Base-by-base conservation (phyloP, 2,113 vertebrate species). In the Empidonax traillii region DNA sequence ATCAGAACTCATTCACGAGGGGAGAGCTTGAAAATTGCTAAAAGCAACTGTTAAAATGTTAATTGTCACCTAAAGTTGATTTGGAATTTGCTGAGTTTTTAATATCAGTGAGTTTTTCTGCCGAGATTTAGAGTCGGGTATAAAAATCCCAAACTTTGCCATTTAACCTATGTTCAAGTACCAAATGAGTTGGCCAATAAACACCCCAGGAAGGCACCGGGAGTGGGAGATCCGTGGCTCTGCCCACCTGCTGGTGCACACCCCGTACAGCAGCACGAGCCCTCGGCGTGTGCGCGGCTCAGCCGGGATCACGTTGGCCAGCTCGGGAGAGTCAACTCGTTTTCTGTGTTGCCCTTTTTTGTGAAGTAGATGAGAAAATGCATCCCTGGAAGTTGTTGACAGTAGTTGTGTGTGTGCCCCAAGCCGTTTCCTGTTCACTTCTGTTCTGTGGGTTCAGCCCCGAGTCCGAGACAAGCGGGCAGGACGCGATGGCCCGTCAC, bases 21-120 rank as follows among this genome's bases (percentile, higher is more conserved):
- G 93, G 84, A 96, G 96, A 97, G 95, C 88, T 94, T 75, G 90
- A 93, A 91, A 95, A 94, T 93, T 92, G 94, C 79, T 96, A 92
- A 94, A 95, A 97, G 93, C 95, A 96, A 94, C 96, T 24, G 89
- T 96, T 97, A 94, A 97, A 92, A 96, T 87, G 62, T 97, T 98
- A 96, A 96, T 95, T 97, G 84, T 98, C 94, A 96, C 95, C 96
- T 97, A 96, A 97, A 97, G 65, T 97, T 97, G 94, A 96, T 96
- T 97, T 92, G 94, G 96, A 95, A 97, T 97, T 97, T 97, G 85
- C 94, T 73, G 94, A 95, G 93, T 95, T 97, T 98, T 90, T 81
- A 94, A 95, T 94, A 89, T 41, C 94, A 86, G 80, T 95, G 95
- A 65, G 75, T 96, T 97, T 97, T 93, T 92, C 90, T 92, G 96